Evolutionary conservation across 2,888 invertebrate species (phyloP).

Genomic region (Aporophyla lueneburgensis): DNA sequence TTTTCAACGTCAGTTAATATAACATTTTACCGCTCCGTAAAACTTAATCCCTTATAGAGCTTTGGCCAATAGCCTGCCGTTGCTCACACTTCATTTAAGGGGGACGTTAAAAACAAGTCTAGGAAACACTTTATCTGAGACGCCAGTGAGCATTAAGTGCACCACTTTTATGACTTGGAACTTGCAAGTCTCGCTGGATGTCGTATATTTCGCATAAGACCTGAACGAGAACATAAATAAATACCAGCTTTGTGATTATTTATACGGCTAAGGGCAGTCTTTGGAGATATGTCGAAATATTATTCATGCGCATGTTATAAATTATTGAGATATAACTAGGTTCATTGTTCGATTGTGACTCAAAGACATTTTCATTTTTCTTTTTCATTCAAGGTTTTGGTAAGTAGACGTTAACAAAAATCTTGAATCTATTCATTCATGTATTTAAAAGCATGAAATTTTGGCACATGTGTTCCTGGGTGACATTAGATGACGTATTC

Average conservation of each 20-base stretch:
- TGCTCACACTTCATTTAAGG: constrained; percentile 60
- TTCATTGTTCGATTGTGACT: neutral
- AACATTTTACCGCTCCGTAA: constrained; percentile 43
- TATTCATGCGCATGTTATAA: neutral
- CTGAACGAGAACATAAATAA: constrained; percentile 15
- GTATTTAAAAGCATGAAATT: neutral
- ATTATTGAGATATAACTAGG: neutral
- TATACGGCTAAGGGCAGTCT: neutral
- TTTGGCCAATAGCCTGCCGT: constrained; percentile 41
- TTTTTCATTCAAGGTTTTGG: neutral
- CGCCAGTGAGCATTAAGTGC: constrained; percentile 58
- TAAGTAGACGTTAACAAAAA: neutral
- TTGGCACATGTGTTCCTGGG: neutral
- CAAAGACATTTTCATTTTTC: neutral
- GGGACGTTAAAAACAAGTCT: constrained; percentile 60
- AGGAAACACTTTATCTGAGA: constrained; percentile 58
- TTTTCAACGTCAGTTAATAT: constrained; percentile 16
- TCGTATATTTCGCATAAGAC: constrained; percentile 27
- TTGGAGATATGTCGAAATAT: neutral
- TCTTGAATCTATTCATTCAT: neutral
- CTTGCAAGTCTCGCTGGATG: constrained; percentile 32
- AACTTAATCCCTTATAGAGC: constrained; percentile 40
- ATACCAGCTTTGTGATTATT: constrained; percentile 2
- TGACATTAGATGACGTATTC: neutral
- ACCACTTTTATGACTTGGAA: constrained; percentile 59